A percentile compares a stretch with the other conserved stretches of the same genome.
Evolutionary conservation across 2,113 vertebrate species (phyloP).

Genomic region (Chaetura pelagica): DNA sequence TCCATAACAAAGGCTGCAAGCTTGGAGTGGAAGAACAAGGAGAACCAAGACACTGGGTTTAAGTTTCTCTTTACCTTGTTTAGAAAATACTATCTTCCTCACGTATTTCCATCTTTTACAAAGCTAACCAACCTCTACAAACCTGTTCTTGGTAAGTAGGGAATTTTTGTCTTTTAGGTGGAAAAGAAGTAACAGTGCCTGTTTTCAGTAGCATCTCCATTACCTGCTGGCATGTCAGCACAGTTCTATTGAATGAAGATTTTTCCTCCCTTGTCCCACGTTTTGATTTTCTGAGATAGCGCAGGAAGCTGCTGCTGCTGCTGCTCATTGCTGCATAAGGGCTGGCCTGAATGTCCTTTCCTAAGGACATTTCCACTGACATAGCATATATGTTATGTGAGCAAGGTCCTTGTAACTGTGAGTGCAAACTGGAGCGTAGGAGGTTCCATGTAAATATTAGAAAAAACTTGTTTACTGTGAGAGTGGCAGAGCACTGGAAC

Average conservation of each 20-base stretch:
- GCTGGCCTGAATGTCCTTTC: neutral
- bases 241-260: neutral
- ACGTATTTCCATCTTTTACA: conserved; percentile 95
- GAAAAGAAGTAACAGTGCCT: neutral
- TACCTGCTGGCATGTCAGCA: accelerated
- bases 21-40: conserved; percentile 95
- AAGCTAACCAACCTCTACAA: conserved; percentile 98
- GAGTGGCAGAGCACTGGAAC: too few species aligned
- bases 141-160: conserved; percentile 92
- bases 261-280: neutral
- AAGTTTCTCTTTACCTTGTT: conserved; percentile 97
- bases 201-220: neutral
- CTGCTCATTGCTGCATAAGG: neutral
- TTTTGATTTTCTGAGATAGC: neutral
- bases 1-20: conserved; percentile 86
- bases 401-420: neutral
- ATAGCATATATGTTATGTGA: neutral
- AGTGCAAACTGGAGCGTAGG: too few species aligned
- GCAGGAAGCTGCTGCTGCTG: neutral
- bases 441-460: too few species aligned
- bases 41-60: conserved; percentile 96
- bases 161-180: neutral
- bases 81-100: conserved; percentile 97
- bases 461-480: too few species aligned
- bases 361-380: neutral